Evolutionary conservation across 2,113 vertebrate genomes (phyloP), one percentile per base, ranked within the genome.

Genomic region (Silurus asotus): DNA sequence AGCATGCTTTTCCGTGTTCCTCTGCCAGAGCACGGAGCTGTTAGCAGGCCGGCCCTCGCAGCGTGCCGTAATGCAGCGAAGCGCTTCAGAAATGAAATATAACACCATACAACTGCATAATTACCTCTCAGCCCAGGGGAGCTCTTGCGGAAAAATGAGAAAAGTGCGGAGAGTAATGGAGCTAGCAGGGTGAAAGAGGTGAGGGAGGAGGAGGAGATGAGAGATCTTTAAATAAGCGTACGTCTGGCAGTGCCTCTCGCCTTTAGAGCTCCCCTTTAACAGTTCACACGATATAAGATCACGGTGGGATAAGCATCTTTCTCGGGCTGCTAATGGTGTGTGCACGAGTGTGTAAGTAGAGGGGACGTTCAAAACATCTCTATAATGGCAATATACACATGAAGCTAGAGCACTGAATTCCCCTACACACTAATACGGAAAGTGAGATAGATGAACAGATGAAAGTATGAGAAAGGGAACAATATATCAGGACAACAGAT

Each of bases 61-160:
- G 89, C 83, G 23, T 84, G 76, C 78, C 89, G 88, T 91, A 92
- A 92, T 91, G 91, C 91, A 84, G 76, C 76, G 77, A 87, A 92
- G 77, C 90, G 92, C 90, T 93, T 92, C 88, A 90, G 88, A 91
- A 94, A 93, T 95, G 93, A 95, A 94, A 94, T 94, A 95, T 94
- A 93, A 94, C 91, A 92, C 94, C 92, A 92, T 91, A 92, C 91
- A 89, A 86, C 94, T 93, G 93, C 92, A 94, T 95, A 95, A 95
- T 95, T 94, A 94, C 94, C 90, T 94, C 92, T 92, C 90, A 91
- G 92, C 94, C 93, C 94, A 90, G 28, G 94, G 93, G 94, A 95
- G 91, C 93, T 93, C 93, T 94, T 94, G 94, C 85, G 85, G 93
- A 93, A 94, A 93, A 95, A 94, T 92, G 93, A 94, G 94, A 91